phyloP scores from a whole-genome alignment of 2,113 vertebrate species.

The Zosterops lateralis region DNA sequence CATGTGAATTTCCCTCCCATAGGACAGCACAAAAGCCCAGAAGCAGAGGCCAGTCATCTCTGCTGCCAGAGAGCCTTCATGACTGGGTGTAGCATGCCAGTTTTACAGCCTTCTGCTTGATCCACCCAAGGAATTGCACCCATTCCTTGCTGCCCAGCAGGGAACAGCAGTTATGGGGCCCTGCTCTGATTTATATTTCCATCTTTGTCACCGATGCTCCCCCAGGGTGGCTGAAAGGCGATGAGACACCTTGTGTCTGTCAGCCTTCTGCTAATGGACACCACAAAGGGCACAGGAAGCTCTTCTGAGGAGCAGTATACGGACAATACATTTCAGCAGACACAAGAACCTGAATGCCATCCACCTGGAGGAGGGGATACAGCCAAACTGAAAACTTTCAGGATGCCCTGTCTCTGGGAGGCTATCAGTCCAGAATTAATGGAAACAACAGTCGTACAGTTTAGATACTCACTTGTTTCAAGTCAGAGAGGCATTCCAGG shows the following conservation, averaged over 20 bases:
- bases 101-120: background rate
- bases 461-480: background rate
- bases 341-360: background rate
- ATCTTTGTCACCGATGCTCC: fast-evolving
- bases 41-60: background rate
- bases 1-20: background rate
- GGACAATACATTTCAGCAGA: background rate
- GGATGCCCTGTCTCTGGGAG: background rate
- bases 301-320: background rate
- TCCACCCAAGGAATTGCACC: fast-evolving
- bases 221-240: background rate
- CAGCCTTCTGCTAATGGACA: background rate
- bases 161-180: background rate
- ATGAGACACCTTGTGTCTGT: background rate
- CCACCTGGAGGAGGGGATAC: background rate
- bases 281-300: background rate
- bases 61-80: background rate
- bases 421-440: background rate
- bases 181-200: background rate
- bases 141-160: background rate
- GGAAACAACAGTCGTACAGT: background rate
- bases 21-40: background rate
- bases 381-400: background rate
- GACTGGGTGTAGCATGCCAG: background rate
- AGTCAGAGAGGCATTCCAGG: background rate